Conservation (phyloP, 2,113 vertebrate genomes). For the Gobius niger region DNA sequence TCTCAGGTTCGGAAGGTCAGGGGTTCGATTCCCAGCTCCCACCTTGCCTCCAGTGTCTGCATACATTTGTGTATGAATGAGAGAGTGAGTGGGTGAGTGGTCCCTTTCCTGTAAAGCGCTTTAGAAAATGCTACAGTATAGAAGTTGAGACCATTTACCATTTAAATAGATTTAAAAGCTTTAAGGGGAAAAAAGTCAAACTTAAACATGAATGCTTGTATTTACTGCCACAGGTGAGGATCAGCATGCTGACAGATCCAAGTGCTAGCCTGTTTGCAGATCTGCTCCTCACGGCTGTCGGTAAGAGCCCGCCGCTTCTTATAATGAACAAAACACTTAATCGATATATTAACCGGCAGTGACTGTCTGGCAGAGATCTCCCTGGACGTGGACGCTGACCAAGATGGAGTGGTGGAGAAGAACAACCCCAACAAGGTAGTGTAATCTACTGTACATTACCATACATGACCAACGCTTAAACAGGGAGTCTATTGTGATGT, state of each 20-base stretch:
- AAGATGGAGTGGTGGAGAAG: constrained; percentile 85
- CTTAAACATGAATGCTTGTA: neutral
- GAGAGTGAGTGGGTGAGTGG: too few relatives aligned
- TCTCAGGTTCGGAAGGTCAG: too few relatives aligned
- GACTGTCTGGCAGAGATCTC: constrained; percentile 82
- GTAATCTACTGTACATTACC: too few relatives aligned
- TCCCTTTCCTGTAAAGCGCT: too few relatives aligned
- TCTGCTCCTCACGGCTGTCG: constrained; percentile 86
- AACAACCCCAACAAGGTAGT: constrained; percentile 89
- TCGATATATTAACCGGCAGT: neutral
- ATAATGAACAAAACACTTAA: neutral
- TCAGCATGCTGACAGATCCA: constrained; percentile 79
- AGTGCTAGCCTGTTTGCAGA: constrained; percentile 77
- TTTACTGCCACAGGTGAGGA: constrained; percentile 71
- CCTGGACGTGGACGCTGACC: constrained; percentile 89
- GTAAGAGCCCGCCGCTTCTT: constrained; percentile 71
- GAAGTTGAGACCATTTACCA: too few relatives aligned
- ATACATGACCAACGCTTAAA: too few relatives aligned
- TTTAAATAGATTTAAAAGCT: too few relatives aligned
- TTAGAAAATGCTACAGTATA: too few relatives aligned
- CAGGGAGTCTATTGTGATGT: too few relatives aligned
- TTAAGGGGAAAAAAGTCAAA: neutral
- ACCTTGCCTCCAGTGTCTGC: too few relatives aligned
- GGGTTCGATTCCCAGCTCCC: too few relatives aligned
- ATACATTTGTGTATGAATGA: too few relatives aligned